phyloP scores from a whole-genome alignment of 2,797 vertebrate species.

The Merluccius polli region DNA sequence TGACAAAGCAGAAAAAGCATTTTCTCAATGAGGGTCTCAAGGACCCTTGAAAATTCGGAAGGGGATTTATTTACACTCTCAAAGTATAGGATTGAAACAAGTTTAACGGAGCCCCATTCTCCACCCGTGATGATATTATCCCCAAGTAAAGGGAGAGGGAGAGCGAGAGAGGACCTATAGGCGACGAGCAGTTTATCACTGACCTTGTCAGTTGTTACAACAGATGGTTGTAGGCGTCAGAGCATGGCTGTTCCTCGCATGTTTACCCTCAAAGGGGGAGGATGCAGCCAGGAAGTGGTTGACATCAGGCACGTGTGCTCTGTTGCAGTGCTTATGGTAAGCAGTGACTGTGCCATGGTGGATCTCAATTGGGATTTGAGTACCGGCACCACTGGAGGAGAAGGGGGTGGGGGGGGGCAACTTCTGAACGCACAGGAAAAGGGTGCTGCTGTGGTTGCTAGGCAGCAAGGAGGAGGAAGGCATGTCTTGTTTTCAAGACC shows the following conservation, averaged over 20 bases:
- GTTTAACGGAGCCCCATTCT: background rate
- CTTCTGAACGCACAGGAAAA: slow-evolving; percentile 33
- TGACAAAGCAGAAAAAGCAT: background rate
- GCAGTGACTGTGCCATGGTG: slow-evolving; percentile 39
- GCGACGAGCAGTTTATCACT: slow-evolving; percentile 9
- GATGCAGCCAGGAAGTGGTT: slow-evolving; percentile 12
- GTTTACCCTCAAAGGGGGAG: slow-evolving; percentile 40
- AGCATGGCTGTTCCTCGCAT: slow-evolving; percentile 30
- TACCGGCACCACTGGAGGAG: slow-evolving; percentile 45
- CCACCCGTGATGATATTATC: background rate
- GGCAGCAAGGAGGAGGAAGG: slow-evolving; percentile 56
- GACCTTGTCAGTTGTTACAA: slow-evolving; percentile 34
- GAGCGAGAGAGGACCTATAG: background rate
- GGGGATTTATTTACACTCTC: too few species aligned
- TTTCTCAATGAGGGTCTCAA: background rate
- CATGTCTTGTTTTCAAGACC: slow-evolving; percentile 51
- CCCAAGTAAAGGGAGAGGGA: background rate
- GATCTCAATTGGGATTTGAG: slow-evolving; percentile 53
- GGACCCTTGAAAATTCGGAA: background rate
- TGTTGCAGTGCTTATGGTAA: slow-evolving; percentile 35
- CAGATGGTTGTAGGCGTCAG: background rate
- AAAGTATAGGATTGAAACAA: background rate
- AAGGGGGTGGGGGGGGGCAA: slow-evolving; percentile 19
- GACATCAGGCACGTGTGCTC: slow-evolving; percentile 28
- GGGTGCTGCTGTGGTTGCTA: slow-evolving; percentile 65